These are phyloP conservation scores for Dendroctonus valens DNA, from an alignment of 1,140 invertebrate genomes.

Conservation along the genomic window DNA sequence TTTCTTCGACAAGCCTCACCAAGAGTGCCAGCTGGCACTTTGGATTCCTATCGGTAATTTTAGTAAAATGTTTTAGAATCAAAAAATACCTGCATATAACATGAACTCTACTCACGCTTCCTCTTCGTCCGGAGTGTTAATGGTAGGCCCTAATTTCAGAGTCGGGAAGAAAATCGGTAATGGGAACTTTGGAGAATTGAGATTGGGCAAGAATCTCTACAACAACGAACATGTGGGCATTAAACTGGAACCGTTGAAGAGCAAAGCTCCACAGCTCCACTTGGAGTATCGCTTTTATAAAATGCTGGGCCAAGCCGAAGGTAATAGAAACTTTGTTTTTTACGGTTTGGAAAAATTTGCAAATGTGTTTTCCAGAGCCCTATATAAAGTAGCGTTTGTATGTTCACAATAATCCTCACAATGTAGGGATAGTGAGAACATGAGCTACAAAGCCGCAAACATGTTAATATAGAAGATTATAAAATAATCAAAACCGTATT, in stretches of 20 bases:
- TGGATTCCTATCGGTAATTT: constrained; percentile 33
- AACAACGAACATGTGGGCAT: constrained; percentile 99
- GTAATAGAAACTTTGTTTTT: constrained; percentile 24
- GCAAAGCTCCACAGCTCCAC: constrained; percentile 98
- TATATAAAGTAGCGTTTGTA: too few relatives aligned
- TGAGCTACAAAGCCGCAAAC: too few relatives aligned
- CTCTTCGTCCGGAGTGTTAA: constrained; percentile 62
- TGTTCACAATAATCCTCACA: too few relatives aligned
- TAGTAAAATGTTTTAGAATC: constrained; percentile 33
- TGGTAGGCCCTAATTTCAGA: constrained; percentile 99
- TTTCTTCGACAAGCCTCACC: constrained; percentile 14
- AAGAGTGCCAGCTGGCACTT: constrained; percentile 5
- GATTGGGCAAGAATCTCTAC: constrained; percentile 98
- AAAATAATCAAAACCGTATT: too few relatives aligned
- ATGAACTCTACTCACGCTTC: constrained; percentile 34
- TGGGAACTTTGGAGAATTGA: constrained; percentile 98
- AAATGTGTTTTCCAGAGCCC: background rate
- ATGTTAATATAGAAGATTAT: too few relatives aligned
- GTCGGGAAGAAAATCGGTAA: constrained; percentile 99
- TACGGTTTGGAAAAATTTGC: too few relatives aligned
- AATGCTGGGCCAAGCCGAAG: constrained; percentile 87
- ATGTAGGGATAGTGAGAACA: too few relatives aligned
- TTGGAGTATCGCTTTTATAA: constrained; percentile 99
- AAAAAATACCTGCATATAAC: constrained; percentile 32
- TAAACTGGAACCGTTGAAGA: constrained; percentile 99